Evolutionary conservation across 2,113 vertebrate species (phyloP).

Genomic region (Oreochromis tanganicae): DNA sequence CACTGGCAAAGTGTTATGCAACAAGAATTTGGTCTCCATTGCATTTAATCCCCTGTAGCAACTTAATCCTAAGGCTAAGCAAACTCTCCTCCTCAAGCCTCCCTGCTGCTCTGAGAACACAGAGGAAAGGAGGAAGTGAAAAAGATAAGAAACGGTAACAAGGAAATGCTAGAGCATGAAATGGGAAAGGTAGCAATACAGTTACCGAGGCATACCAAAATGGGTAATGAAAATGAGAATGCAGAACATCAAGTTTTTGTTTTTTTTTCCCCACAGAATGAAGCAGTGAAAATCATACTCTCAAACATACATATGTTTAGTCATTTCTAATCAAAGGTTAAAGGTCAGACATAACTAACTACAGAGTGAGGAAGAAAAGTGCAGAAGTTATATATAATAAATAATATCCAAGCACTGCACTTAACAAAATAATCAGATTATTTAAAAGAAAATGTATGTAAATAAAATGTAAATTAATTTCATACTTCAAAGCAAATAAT

Average conservation of each 20-base stretch:
- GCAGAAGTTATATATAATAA: neutral
- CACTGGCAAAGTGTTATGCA: slow-evolving; percentile 39
- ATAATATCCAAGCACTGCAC: neutral
- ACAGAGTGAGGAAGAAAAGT: neutral
- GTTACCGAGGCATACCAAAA: neutral
- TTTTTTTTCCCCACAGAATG: neutral
- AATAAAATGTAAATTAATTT: neutral
- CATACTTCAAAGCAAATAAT: neutral
- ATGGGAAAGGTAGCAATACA: neutral
- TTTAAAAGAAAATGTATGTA: neutral
- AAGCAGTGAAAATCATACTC: neutral
- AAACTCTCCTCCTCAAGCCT: slow-evolving; percentile 54
- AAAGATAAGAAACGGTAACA: neutral
- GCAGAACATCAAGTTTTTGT: neutral
- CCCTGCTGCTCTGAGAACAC: slow-evolving; percentile 24
- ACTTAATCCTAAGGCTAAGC: slow-evolving; percentile 59
- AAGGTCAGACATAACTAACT: neutral
- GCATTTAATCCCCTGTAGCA: slow-evolving; percentile 68
- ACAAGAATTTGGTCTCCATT: slow-evolving; percentile 67
- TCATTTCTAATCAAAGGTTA: neutral
- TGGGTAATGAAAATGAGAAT: neutral
- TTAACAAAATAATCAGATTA: neutral
- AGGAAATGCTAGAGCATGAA: neutral
- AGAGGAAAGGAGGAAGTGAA: neutral
- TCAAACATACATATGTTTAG: neutral